A percentile compares a stretch with the other conserved stretches of the same genome.
Conservation (phyloP, 2,113 vertebrate genomes). For the Telmatochromis brachygnathus region DNA sequence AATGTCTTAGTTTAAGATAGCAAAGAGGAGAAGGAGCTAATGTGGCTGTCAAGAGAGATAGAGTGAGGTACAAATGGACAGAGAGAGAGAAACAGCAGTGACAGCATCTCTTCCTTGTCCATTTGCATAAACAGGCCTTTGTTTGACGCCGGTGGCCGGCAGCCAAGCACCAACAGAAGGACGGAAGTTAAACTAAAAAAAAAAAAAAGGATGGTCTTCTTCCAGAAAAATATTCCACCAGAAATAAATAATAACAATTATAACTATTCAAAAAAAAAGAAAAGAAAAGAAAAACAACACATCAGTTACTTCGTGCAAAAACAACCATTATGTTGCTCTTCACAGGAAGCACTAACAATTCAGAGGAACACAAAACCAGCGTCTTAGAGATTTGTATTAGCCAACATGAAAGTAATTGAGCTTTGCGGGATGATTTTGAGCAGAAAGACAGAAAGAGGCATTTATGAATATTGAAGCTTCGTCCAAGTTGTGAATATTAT, state of each 20-base stretch:
- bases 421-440: slow-evolving; percentile 31
- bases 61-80: slow-evolving; percentile 41
- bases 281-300: slow-evolving; percentile 26
- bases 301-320: slow-evolving; percentile 37
- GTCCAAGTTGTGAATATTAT: slow-evolving; percentile 53
- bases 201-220: slow-evolving; percentile 64
- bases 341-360: slow-evolving; percentile 47
- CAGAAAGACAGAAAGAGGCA: slow-evolving; percentile 10
- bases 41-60: slow-evolving; percentile 47
- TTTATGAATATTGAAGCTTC: slow-evolving; percentile 46
- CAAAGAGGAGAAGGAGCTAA: slow-evolving; percentile 38
- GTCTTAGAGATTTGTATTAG: slow-evolving; percentile 57
- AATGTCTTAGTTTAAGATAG: slow-evolving; percentile 54
- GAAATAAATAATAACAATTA: slow-evolving; percentile 65
- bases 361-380: slow-evolving; percentile 14
- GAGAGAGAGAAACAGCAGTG: slow-evolving; percentile 34
- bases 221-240: slow-evolving; percentile 65
- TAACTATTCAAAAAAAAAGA: slow-evolving; percentile 35
- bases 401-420: slow-evolving; percentile 45
- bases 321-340: slow-evolving; percentile 21
- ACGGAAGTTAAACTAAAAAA: too few relatives aligned
- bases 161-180: too few relatives aligned
- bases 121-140: too few relatives aligned
- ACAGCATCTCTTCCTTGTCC: slow-evolving; percentile 55
- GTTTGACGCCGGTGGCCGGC: too few relatives aligned